Evolutionary conservation across 2,797 vertebrate species (phyloP).

Genomic region (Phoxinus dragarum): DNA sequence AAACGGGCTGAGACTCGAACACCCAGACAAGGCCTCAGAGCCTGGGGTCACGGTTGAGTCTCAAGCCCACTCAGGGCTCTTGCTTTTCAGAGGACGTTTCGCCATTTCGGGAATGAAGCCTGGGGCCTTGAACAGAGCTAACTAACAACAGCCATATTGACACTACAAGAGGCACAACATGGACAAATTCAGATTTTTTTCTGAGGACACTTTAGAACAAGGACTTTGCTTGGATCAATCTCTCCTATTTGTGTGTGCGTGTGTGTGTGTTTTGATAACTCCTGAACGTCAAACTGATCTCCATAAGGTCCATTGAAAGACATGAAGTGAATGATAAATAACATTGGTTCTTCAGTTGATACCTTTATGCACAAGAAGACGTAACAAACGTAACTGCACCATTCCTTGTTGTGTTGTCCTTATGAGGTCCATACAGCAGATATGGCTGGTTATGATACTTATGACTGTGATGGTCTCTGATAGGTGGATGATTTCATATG

Average conservation of each 20-base stretch:
- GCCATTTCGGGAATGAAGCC: slow-evolving; percentile 28
- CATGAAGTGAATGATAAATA: background rate
- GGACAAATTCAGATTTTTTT: slow-evolving; percentile 4
- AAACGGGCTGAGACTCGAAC: slow-evolving; percentile 26
- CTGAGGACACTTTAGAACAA: slow-evolving; percentile 37
- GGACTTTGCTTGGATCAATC: slow-evolving; percentile 41
- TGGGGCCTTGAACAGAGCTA: slow-evolving; percentile 50
- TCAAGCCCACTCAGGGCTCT: slow-evolving; percentile 58
- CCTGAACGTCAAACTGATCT: slow-evolving; percentile 27
- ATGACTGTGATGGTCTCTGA: background rate
- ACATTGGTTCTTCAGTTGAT: background rate
- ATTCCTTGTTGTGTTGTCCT: slow-evolving; percentile 18
- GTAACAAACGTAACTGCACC: background rate
- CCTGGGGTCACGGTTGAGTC: slow-evolving; percentile 40
- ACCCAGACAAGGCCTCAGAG: slow-evolving; percentile 42
- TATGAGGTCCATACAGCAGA: slow-evolving; percentile 22
- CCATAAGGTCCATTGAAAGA: slow-evolving; percentile 9
- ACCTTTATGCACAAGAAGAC: background rate
- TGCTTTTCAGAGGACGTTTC: slow-evolving; percentile 48
- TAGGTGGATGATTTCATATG: slow-evolving; percentile 5
- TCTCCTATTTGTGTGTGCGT: slow-evolving; percentile 27
- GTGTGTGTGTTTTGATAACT: slow-evolving; percentile 38
- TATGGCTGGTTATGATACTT: slow-evolving; percentile 17
- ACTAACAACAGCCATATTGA: slow-evolving; percentile 59
- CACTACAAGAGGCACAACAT: slow-evolving; percentile 45